phyloP scores from a whole-genome alignment of 64 coral and sea anemone species.

The Actinia equina region DNA sequence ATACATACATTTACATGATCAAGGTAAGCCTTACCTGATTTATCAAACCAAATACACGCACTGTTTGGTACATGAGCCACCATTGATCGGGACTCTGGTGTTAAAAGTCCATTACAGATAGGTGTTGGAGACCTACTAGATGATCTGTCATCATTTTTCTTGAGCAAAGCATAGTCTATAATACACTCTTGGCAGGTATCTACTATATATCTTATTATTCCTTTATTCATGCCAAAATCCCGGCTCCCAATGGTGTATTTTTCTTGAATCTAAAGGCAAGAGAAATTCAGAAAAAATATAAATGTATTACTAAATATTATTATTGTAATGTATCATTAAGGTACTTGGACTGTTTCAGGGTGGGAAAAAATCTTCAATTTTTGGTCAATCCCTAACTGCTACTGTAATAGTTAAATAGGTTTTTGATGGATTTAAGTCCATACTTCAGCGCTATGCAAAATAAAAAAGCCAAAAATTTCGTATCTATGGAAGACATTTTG shows the following conservation, averaged over 20 bases:
- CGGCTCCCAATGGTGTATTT: constrained; percentile 64
- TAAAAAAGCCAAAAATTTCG: too few species aligned
- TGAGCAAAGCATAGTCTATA: constrained; percentile 20
- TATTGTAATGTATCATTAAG: too few species aligned
- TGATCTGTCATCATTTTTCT: neutral
- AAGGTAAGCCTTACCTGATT: constrained; percentile 30
- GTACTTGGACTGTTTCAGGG: too few species aligned
- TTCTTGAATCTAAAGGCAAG: constrained; percentile 57
- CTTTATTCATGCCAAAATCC: constrained; percentile 81
- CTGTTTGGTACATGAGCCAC: constrained; percentile 79
- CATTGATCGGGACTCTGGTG: constrained; percentile 59
- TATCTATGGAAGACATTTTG: too few species aligned
- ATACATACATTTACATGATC: too few species aligned
- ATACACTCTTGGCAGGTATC: constrained; percentile 77
- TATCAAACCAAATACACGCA: constrained; percentile 95
- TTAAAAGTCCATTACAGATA: constrained; percentile 18
- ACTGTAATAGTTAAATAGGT: too few species aligned
- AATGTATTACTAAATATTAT: too few species aligned
- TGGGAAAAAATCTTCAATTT: too few species aligned
- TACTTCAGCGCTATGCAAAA: too few species aligned
- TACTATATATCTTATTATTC: constrained; percentile 48
- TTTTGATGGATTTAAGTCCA: too few species aligned
- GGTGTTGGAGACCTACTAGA: neutral
- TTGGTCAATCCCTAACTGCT: too few species aligned
- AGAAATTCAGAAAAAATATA: neutral